Conservation (phyloP, 2,113 vertebrate genomes). For the Pycnonotus jocosus region DNA sequence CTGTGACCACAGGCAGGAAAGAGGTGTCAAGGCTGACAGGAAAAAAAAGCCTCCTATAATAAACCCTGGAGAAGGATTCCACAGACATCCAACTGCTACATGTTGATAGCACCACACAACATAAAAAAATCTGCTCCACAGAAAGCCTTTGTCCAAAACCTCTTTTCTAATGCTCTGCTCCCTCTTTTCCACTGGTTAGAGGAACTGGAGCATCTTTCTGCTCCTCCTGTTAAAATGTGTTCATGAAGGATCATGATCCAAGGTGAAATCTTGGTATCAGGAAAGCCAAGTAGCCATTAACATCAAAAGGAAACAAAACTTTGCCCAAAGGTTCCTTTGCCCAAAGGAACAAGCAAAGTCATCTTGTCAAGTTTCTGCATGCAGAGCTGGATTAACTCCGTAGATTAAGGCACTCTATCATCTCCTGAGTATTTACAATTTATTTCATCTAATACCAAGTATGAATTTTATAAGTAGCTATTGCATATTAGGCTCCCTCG, state of each 20-base stretch:
- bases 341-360: background rate
- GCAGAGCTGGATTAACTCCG: background rate
- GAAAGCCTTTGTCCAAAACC: background rate
- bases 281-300: background rate
- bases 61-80: background rate
- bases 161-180: background rate
- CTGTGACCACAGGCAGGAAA: background rate
- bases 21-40: background rate
- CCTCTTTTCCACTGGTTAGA: background rate
- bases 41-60: background rate
- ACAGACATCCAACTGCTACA: background rate
- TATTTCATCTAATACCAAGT: conserved; percentile 45
- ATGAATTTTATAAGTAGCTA: conserved; percentile 46
- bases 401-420: background rate
- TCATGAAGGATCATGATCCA: background rate
- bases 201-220: background rate
- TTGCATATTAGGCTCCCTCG: conserved; percentile 27
- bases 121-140: background rate
- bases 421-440: conserved; percentile 21
- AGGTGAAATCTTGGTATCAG: background rate
- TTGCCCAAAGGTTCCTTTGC: background rate
- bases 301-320: background rate
- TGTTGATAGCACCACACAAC: background rate
- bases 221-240: background rate
- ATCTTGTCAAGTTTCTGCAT: background rate